Base-by-base conservation (phyloP, 2,797 vertebrate genomes). In the Megaceryle alcyon region DNA sequence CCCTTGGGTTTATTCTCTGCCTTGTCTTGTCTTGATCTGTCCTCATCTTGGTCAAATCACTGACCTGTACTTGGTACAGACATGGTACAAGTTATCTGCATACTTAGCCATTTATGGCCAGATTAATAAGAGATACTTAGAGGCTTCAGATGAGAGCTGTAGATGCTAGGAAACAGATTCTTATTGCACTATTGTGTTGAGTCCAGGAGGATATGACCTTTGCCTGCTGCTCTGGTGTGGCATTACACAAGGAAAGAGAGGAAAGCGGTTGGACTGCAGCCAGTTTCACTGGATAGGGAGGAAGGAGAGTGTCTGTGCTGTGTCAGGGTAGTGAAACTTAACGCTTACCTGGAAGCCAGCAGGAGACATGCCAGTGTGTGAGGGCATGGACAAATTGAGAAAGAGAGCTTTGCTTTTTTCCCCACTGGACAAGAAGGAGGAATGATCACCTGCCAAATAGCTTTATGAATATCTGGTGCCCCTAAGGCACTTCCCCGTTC, bases 131-230 rank as follows among this genome's bases (percentile, higher is more conserved):
- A 90, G 57, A 44, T 78, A 14, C 51, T 66, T 81, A 76, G 69
- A 69, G 69, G 26, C 73, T 92, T 92, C 69, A 90, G 44, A 41
- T 57, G 53, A 83, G 49, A 10, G 14, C 25, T 72, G 72, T 83
- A 79, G 72, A 51, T 65, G 44, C 76, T 90, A 70, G 61, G 33
- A 91, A 75, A 22, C 65, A 83, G 69, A 87, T 88, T 86, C 61
- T 70, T 91, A 23, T 1, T 88, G 73, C 65, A 65, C 28, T 83
- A 35, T 57, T 77, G 31, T 21, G 65, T 71, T 49, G 57, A 94
- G 77, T 91, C 89, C 72, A 22, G 80, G 80, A 83, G 69, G 76
- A 86, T 86, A 2, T 44, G 85, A 91, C 65, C 69, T 94, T 90
- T 95, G 80, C 65, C 54, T 91, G 75, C 44, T 0, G 1, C 35